phyloP scores from a whole-genome alignment of 2,797 vertebrate species.

The Chloroceryle inda region DNA sequence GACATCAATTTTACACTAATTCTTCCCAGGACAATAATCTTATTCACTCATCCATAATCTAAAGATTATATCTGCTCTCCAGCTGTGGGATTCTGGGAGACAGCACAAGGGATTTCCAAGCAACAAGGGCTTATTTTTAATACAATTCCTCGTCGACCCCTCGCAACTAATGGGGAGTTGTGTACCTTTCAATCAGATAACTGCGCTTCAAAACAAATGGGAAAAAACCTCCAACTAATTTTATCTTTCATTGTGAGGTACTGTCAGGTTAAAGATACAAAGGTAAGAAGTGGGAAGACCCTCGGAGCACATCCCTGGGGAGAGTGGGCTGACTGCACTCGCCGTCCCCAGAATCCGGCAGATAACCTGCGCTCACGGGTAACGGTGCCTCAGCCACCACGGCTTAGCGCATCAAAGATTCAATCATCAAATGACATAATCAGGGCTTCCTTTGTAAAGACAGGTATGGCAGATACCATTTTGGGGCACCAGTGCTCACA shows the following conservation, averaged over 20 bases:
- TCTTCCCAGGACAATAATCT: neutral
- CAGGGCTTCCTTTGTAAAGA: neutral
- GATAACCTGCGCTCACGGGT: neutral
- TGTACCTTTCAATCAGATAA: neutral
- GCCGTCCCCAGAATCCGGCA: neutral
- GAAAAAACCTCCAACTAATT: neutral
- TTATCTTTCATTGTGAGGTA: neutral
- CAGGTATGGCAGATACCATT: neutral
- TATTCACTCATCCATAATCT: neutral
- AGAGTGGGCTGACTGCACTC: neutral
- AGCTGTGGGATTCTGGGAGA: neutral
- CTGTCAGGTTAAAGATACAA: neutral
- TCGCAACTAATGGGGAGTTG: neutral
- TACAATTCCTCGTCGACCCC: neutral
- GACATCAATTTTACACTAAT: neutral
- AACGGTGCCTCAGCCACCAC: rapidly evolving
- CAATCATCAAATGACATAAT: neutral
- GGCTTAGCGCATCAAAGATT: neutral
- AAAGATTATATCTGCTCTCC: slow-evolving; percentile 14
- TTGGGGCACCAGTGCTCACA: neutral
- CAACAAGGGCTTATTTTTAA: neutral
- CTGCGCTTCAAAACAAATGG: neutral
- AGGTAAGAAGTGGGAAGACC: neutral
- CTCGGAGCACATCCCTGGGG: neutral
- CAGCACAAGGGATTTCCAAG: neutral